Base-by-base conservation (phyloP, 2,888 invertebrate genomes). In the Plusia festucae region DNA sequence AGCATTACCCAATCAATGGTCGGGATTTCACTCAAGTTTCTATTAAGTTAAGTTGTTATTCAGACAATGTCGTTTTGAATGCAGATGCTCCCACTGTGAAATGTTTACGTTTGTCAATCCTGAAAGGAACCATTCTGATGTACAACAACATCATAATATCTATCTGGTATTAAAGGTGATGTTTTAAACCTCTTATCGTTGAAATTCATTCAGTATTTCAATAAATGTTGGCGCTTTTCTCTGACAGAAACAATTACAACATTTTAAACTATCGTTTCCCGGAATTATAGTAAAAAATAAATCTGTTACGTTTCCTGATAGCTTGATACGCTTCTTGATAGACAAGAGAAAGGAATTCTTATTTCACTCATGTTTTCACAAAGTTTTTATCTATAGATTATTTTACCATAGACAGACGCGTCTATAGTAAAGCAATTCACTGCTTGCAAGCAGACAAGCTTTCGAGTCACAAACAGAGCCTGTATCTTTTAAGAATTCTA, bases 1-100 rank as follows among this genome's bases (percentile, higher is more conserved):
- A 76, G 57, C 76, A 68, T 81, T 73, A 73, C 55, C 57, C 52
- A 70, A 74, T 79, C 70, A 66, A 74, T 73, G 34, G 44, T 57
- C 53, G 62, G 49, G 20, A 69, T 53, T 69, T 79, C 60, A 60
- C 51, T 57, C n/a, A 53, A 53, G 22, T 68, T 69, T 66, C 18
- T 68, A 65, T 64, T 44, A 59, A 13, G 54, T 65, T 71, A 61
- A 44, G 11, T 55, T 57, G 60, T 56, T 65, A 53, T 68, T 60
- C 49, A 44, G 51, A 57, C 55, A 18, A 2, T n/a, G 16, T 60
- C 18, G 16, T 59, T n/a, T 66, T 66, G 22, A 49, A 46, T 53
- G 22, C 6, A 18, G 53, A 13, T 22, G 40, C n/a, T 15, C 11
- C 24, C 2, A 9, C 24, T 22, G 9, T 44, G 51, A 54, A 57